Conservation (phyloP, 2,888 invertebrate species). For the Lasioglossum figueresi region DNA sequence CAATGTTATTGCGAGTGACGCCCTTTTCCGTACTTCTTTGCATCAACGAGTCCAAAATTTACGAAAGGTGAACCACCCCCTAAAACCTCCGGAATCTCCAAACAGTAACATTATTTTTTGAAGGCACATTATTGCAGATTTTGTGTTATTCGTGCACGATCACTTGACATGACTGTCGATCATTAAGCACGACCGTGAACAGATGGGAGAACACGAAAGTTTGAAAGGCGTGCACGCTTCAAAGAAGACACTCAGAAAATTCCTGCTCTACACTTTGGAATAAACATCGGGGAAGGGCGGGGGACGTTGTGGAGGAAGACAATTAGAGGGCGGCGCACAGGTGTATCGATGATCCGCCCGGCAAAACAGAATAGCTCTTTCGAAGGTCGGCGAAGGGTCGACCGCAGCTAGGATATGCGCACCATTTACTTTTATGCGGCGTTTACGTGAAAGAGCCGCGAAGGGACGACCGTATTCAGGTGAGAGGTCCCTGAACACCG, state of each 20-base stretch:
- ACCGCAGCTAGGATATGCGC: conserved; percentile 76
- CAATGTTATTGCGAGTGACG: too few relatives aligned
- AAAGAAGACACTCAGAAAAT: background rate
- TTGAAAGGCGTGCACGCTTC: background rate
- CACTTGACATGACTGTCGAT: background rate
- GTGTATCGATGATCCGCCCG: conserved; percentile 67
- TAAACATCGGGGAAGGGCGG: conserved; percentile 16
- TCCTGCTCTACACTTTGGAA: conserved; percentile 7
- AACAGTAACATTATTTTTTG: background rate
- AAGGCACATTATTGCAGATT: background rate
- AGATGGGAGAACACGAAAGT: background rate
- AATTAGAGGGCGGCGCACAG: conserved; percentile 73
- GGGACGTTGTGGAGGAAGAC: conserved; percentile 54
- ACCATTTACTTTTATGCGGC: conserved; percentile 77
- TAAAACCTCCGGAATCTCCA: background rate
- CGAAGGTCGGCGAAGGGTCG: conserved; percentile 6
- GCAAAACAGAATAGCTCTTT: conserved; percentile 62
- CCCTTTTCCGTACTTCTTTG: too few relatives aligned
- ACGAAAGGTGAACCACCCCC: background rate
- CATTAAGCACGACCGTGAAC: background rate
- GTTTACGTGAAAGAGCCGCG: conserved; percentile 63
- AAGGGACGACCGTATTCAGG: conserved; percentile 13
- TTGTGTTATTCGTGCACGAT: background rate
- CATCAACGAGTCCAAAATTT: too few relatives aligned
- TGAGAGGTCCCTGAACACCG: conserved; percentile 21